These are phyloP conservation scores for Drosophila bipectinata DNA, from an alignment of 1,140 invertebrate genomes.

Conservation along the genomic window DNA sequence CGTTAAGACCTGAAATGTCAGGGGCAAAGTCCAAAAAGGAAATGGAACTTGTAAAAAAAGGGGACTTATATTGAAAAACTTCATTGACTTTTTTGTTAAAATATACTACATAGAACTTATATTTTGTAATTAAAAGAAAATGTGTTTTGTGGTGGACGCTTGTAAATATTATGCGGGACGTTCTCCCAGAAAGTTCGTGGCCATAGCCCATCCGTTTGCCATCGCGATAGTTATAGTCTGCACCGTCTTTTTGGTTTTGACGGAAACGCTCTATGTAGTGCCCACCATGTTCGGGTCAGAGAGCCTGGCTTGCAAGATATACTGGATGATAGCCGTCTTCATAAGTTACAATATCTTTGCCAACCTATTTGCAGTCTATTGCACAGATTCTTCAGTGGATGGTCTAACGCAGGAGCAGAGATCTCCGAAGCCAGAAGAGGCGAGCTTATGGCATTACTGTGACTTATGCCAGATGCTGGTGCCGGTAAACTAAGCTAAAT, in stretches of 20 bases:
- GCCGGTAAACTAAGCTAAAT: slow-evolving; percentile 84
- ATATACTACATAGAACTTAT: background rate
- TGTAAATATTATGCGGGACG: slow-evolving; percentile 1
- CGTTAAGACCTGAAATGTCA: slow-evolving; percentile 30
- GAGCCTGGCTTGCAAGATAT: slow-evolving; percentile 27
- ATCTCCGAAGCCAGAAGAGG: slow-evolving; percentile 23
- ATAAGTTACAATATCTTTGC: slow-evolving; percentile 45
- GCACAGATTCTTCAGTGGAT: slow-evolving; percentile 31
- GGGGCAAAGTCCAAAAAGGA: background rate
- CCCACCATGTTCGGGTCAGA: slow-evolving; percentile 16
- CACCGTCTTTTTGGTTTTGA: background rate
- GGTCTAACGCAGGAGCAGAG: slow-evolving; percentile 14
- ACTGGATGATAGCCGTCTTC: slow-evolving; percentile 11
- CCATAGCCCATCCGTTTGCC: slow-evolving; percentile 17
- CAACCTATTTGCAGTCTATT: slow-evolving; percentile 37
- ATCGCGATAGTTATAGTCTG: background rate
- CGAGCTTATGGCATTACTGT: slow-evolving; percentile 89
- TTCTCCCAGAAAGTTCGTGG: slow-evolving; percentile 1
- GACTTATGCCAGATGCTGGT: slow-evolving; percentile 89
- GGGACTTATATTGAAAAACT: background rate
- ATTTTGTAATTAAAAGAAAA: background rate
- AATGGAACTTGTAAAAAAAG: background rate
- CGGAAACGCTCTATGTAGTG: slow-evolving; percentile 29
- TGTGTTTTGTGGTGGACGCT: slow-evolving; percentile 9
- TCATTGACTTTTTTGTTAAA: background rate